A percentile compares a stretch with the other conserved stretches of the same genome.
phyloP scores from a whole-genome alignment of 1,140 invertebrate genomes.

The Drosophila baimaii region DNA sequence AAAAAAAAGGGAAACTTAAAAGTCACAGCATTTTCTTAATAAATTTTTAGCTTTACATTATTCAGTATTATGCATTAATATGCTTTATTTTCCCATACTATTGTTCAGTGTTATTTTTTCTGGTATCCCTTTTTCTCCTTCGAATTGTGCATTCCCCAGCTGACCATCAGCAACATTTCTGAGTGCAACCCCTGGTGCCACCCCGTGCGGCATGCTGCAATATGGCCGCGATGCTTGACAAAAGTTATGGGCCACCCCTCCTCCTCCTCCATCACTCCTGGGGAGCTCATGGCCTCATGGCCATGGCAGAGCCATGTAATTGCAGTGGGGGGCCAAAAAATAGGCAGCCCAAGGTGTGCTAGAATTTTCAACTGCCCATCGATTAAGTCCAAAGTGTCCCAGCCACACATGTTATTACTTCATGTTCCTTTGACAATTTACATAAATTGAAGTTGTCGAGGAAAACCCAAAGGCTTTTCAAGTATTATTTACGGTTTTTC shows the following conservation, averaged over 20 bases:
- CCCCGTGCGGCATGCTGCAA: constrained; percentile 49
- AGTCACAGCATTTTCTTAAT: no score
- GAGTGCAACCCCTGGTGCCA: constrained; percentile 33
- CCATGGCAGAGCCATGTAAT: constrained; percentile 20
- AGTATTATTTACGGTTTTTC: neutral
- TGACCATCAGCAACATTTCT: constrained; percentile 56
- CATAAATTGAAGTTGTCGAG: neutral
- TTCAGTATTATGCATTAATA: no score
- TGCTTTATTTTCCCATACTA: no score
- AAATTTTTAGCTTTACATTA: no score
- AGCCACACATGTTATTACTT: neutral
- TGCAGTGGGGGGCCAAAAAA: constrained; percentile 5
- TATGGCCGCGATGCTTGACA: constrained; percentile 44
- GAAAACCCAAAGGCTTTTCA: neutral
- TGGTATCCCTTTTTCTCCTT: neutral
- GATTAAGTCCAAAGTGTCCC: neutral
- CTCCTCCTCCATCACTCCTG: no score
- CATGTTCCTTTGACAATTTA: neutral
- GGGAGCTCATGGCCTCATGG: constrained; percentile 3
- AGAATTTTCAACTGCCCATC: no score
- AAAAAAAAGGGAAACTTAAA: no score
- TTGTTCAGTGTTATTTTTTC: neutral
- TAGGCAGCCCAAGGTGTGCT: neutral
- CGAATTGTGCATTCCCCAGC: constrained; percentile 43
- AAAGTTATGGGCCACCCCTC: constrained; percentile 43